Percentiles rank a stretch among this genome's conserved stretches.
Conservation (phyloP, 2,113 vertebrate genomes). For the Dinomys branickii region DNA sequence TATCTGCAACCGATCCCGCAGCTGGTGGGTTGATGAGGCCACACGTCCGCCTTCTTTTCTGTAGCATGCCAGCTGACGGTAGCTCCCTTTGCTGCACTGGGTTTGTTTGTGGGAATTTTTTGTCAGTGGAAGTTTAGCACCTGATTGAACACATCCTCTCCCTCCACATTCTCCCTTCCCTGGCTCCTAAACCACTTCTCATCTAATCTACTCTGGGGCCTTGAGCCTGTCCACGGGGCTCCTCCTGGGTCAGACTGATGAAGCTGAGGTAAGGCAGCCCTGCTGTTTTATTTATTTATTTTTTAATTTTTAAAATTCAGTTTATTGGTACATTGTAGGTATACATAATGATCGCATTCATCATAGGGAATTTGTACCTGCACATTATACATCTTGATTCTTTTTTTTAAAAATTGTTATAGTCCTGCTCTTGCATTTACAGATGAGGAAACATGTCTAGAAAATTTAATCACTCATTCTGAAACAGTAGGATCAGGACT, state of each 20-base stretch:
- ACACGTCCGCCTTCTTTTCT: slow-evolving; percentile 75
- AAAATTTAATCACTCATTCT: slow-evolving; percentile 6
- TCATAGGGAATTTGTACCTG: neutral
- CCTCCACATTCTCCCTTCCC: neutral
- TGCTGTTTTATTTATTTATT: neutral
- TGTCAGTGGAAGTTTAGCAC: slow-evolving; percentile 68
- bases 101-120: slow-evolving; percentile 73
- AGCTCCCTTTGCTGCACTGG: slow-evolving; percentile 70
- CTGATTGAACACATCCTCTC: slow-evolving; percentile 73
- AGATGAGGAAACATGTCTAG: neutral
- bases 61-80: slow-evolving; percentile 54
- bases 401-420: neutral
- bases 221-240: neutral
- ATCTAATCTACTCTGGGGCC: neutral
- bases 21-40: slow-evolving; percentile 86
- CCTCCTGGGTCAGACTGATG: neutral
- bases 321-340: neutral
- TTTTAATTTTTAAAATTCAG: neutral
- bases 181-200: neutral
- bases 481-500: neutral
- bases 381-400: neutral
- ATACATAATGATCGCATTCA: neutral
- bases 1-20: slow-evolving; percentile 88
- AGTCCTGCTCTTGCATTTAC: slow-evolving; percentile 20
- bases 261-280: neutral